These are phyloP conservation scores for Ciconia stormi DNA, from an alignment of 2,113 vertebrate genomes.

Conservation along the genomic window DNA sequence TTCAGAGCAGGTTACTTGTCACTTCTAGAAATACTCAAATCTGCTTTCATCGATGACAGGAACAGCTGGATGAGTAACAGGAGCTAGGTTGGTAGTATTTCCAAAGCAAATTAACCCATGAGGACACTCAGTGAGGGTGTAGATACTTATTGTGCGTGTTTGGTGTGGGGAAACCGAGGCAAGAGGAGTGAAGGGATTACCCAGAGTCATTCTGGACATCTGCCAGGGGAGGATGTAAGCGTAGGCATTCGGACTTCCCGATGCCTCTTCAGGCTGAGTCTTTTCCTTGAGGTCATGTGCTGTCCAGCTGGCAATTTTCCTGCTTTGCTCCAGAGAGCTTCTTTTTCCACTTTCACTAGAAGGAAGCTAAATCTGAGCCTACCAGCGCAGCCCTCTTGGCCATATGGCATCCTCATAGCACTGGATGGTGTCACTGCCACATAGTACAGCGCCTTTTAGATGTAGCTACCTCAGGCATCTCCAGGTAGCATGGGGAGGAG, in stretches of 20 bases:
- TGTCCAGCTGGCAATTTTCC: background rate
- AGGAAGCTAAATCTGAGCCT: background rate
- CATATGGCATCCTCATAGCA: background rate
- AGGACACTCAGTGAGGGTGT: background rate
- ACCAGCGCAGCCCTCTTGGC: background rate
- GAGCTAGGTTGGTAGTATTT: background rate
- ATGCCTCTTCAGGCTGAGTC: background rate
- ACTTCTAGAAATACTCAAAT: background rate
- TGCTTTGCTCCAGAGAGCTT: background rate
- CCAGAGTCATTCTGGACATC: background rate
- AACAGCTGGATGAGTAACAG: background rate
- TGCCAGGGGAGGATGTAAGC: background rate
- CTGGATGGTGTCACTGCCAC: background rate
- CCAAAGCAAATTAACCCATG: background rate
- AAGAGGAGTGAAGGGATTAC: background rate
- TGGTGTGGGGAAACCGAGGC: background rate
- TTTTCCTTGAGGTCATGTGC: background rate
- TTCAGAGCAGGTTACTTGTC: background rate
- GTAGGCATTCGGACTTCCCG: background rate
- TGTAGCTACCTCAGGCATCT: background rate
- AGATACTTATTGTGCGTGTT: background rate
- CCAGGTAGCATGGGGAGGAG: accelerated
- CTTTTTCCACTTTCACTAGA: background rate
- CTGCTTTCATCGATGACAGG: background rate
- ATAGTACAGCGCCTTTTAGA: background rate